Conservation (phyloP, 2,888 invertebrate genomes). For the Acleris holmiana region DNA sequence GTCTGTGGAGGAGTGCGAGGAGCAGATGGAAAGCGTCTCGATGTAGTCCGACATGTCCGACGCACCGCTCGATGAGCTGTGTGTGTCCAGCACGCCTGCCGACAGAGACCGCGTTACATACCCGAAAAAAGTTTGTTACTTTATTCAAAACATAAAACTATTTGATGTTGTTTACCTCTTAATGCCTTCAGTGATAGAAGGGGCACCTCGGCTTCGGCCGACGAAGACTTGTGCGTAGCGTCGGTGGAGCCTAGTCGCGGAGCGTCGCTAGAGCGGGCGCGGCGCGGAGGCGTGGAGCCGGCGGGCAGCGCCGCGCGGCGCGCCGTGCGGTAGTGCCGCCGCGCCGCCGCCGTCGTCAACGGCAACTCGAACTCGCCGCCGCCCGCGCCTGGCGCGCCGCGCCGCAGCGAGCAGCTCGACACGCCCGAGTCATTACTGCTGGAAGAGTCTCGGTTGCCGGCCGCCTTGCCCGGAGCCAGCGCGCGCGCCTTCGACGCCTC, state of each 20-base stretch:
- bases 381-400: slow-evolving; percentile 72
- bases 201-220: slow-evolving; percentile 91
- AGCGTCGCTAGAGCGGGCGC: slow-evolving; percentile 89
- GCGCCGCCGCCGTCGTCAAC: slow-evolving; percentile 78
- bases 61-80: slow-evolving; percentile 92
- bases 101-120: slow-evolving; percentile 11
- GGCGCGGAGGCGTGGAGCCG: slow-evolving; percentile 85
- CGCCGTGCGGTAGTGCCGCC: slow-evolving; percentile 84
- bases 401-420: slow-evolving; percentile 86
- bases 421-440: slow-evolving; percentile 93
- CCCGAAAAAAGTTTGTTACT: neutral
- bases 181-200: slow-evolving; percentile 85
- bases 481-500: slow-evolving; percentile 61
- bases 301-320: slow-evolving; percentile 82
- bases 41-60: slow-evolving; percentile 96
- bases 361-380: slow-evolving; percentile 86
- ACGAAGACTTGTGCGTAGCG: slow-evolving; percentile 87
- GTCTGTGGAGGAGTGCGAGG: slow-evolving; percentile 91
- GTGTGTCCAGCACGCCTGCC: slow-evolving; percentile 84
- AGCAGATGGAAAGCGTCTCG: slow-evolving; percentile 91
- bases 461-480: slow-evolving; percentile 87
- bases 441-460: slow-evolving; percentile 90
- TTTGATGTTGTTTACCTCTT: slow-evolving; percentile 62
- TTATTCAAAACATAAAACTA: neutral
- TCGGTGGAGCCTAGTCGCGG: slow-evolving; percentile 79